Evolutionary conservation across 2,113 vertebrate species (phyloP).

Genomic region (Colius striatus): DNA sequence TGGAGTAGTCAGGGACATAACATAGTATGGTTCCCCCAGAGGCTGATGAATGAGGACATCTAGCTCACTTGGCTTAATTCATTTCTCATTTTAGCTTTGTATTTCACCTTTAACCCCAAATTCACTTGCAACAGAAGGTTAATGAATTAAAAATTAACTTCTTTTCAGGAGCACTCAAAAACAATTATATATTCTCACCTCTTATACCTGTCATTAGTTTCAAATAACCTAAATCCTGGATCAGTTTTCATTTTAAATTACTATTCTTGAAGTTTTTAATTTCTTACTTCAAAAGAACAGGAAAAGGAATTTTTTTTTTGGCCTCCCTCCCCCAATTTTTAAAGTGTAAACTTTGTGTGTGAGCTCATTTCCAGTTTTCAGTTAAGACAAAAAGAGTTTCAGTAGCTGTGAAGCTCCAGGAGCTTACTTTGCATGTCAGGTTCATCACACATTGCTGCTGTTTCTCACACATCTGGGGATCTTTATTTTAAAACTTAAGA

Average conservation of each 20-base stretch:
- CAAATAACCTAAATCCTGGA: background rate
- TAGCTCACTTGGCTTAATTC: background rate
- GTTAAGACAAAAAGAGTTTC: background rate
- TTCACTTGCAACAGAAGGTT: background rate
- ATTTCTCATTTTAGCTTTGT: slow-evolving; percentile 34
- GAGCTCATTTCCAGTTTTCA: background rate
- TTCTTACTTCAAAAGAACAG: background rate
- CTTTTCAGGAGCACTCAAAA: background rate
- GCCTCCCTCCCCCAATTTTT: background rate
- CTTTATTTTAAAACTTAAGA: background rate
- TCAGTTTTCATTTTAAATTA: background rate
- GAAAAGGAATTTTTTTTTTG: background rate
- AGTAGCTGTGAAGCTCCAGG: background rate
- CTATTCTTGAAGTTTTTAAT: background rate
- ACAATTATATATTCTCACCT: background rate
- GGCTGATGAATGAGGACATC: slow-evolving; percentile 35
- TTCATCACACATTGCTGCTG: background rate
- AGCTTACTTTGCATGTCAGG: background rate
- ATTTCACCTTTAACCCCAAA: slow-evolving; percentile 22
- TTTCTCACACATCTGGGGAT: background rate
- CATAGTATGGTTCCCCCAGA: background rate
- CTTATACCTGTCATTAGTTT: background rate
- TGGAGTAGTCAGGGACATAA: background rate
- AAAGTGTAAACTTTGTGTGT: background rate
- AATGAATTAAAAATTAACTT: background rate